A percentile compares a stretch with the other conserved stretches of the same genome.
Evolutionary conservation across 1,140 invertebrate species (phyloP).

Genomic region (Hetaerina americana): DNA sequence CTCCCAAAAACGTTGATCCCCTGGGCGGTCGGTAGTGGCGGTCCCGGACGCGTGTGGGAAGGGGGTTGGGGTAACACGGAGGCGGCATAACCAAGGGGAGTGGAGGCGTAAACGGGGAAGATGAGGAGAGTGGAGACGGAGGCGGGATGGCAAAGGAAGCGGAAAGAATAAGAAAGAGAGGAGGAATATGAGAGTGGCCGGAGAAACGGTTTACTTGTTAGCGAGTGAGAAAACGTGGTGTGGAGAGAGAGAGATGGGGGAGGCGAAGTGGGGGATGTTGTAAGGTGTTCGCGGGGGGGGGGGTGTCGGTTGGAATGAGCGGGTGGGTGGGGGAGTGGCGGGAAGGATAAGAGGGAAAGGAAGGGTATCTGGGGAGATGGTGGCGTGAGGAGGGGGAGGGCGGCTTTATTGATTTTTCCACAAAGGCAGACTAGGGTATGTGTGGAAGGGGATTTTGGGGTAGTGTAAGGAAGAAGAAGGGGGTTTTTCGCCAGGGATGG

Average conservation of each 20-base stretch:
- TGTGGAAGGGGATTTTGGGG: neutral
- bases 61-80: too few relatives aligned
- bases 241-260: neutral
- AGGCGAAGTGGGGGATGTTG: neutral
- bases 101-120: too few relatives aligned
- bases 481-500: neutral
- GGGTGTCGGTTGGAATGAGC: too few relatives aligned
- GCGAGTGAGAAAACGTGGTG: neutral
- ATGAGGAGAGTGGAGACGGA: too few relatives aligned
- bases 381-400: neutral
- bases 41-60: too few relatives aligned
- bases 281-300: neutral
- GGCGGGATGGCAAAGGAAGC: neutral
- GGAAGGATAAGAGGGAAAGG: neutral
- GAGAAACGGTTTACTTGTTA: neutral
- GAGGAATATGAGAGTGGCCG: neutral
- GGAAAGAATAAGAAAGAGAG: neutral
- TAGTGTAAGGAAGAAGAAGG: neutral
- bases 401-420: neutral
- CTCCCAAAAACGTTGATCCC: too few relatives aligned
- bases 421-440: neutral
- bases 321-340: neutral
- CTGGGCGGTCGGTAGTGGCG: too few relatives aligned
- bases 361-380: neutral
- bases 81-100: too few relatives aligned